Evolutionary conservation across 2,113 vertebrate genomes (phyloP).

Genomic region (Synodontis membranacea): DNA sequence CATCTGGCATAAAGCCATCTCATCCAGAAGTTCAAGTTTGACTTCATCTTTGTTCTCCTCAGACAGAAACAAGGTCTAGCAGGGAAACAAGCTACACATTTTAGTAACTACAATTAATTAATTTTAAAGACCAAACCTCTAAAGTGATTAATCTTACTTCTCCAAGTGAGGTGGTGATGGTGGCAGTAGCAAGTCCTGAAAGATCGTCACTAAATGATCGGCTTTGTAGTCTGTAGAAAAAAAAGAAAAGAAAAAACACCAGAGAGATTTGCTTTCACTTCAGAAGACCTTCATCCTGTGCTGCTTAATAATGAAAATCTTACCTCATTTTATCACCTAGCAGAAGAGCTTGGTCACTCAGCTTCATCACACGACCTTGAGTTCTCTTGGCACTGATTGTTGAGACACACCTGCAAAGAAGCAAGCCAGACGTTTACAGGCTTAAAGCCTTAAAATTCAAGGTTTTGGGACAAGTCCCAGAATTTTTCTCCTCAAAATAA

Average conservation of each 20-base stretch:
- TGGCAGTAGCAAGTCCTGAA: conserved; percentile 36
- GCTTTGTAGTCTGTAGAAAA: background rate
- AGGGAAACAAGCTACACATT: background rate
- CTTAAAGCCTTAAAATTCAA: background rate
- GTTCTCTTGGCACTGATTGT: conserved; percentile 34
- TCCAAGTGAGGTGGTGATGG: conserved; percentile 46
- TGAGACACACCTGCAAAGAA: conserved; percentile 30
- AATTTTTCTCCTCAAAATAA: background rate
- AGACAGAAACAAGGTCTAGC: conserved; percentile 39
- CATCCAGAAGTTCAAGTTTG: conserved; percentile 46
- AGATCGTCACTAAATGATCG: conserved; percentile 49
- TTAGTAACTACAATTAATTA: background rate
- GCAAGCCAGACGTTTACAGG: background rate
- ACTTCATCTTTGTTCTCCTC: conserved; percentile 53
- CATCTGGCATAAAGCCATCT: conserved; percentile 44
- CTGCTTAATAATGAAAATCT: no score
- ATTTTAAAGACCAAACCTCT: no score
- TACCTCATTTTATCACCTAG: conserved; percentile 26
- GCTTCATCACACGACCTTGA: conserved; percentile 18
- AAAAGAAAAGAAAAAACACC: background rate
- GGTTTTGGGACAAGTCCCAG: background rate
- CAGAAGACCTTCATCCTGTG: background rate
- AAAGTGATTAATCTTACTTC: conserved; percentile 17
- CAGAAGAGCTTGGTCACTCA: conserved; percentile 13
- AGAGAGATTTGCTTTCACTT: background rate